Base-by-base conservation (phyloP, 2,888 invertebrate genomes). In the Tetranychus piercei region DNA sequence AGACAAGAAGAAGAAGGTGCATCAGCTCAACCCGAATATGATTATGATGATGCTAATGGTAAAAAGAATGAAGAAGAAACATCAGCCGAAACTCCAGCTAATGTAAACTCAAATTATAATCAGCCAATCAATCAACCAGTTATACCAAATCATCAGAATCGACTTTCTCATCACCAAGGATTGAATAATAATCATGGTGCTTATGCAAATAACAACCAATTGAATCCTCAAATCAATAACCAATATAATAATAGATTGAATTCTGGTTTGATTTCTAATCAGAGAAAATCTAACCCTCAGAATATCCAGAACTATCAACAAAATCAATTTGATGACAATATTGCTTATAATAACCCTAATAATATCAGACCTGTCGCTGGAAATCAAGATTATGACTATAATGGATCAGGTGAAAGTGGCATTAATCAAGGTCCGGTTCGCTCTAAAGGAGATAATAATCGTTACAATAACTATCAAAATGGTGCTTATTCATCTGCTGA, bases 21-120 rank as follows among this genome's bases (percentile, higher is more conserved):
- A 15, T 55, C 55, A 34, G 69, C 20, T 23, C 69, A 69, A 69
- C 69, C 69, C n/a, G 69, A 69, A 9, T 69, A 69, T n/a, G 69
- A 69, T 6, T 23, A 69, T 69, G 69, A 20, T 20, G n/a, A 69
- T 9, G n/a, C 3, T 23, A 11, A 4, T 69, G 69, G 34, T 20
- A n/a, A n/a, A 23, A 34, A 34, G 5, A n/a, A 9, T 69, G 34
- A 11, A 18, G 69, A 69, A 69, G 55, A 55, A 55, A 9, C 8
- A 55, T 7, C 55, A 55, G 7, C 55, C 15, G 55, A 55, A 15
- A 55, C 55, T 55, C 55, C 55, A 1, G 55, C 15, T 15, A 55
- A 55, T 55, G 3, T 15, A 15, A 55, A 55, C 15, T 6, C 15
- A 55, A 55, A 55, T 9, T 55, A 55, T 15, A 55, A 55, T 15